Conservation (phyloP, 2,797 vertebrate genomes). For the Anabacerthia variegaticeps region DNA sequence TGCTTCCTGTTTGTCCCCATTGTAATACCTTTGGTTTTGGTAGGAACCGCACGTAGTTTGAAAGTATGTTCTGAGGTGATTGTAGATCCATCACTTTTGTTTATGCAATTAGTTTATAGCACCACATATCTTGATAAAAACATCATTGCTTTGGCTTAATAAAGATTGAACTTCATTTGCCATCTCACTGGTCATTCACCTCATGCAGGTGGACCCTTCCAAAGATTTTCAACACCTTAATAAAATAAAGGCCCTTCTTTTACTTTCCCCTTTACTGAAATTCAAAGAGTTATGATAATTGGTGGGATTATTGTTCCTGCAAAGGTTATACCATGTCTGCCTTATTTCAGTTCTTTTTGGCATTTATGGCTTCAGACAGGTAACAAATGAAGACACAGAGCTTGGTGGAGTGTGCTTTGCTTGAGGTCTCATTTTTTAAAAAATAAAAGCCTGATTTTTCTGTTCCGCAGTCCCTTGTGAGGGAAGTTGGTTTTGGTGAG, state of each 20-base stretch:
- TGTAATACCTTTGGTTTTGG: background rate
- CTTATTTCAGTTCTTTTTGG: background rate
- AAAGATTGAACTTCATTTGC: background rate
- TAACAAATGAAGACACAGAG: background rate
- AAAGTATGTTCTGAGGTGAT: background rate
- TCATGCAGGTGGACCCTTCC: background rate
- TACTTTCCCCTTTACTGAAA: background rate
- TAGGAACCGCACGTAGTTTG: background rate
- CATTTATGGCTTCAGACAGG: background rate
- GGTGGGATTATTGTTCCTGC: background rate
- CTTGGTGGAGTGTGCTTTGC: accelerated
- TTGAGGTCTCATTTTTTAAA: background rate
- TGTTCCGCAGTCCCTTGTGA: accelerated
- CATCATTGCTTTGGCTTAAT: background rate
- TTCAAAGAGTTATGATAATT: background rate
- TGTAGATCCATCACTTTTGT: background rate
- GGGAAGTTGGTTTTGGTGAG: background rate
- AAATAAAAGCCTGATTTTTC: background rate
- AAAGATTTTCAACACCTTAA: background rate
- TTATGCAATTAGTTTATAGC: background rate
- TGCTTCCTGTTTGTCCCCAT: background rate
- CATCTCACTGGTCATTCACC: background rate
- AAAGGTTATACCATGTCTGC: background rate
- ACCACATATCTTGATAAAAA: background rate
- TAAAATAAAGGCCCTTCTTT: background rate